Base-by-base conservation (phyloP, 1,140 invertebrate species). In the Solenopsis invicta region DNA sequence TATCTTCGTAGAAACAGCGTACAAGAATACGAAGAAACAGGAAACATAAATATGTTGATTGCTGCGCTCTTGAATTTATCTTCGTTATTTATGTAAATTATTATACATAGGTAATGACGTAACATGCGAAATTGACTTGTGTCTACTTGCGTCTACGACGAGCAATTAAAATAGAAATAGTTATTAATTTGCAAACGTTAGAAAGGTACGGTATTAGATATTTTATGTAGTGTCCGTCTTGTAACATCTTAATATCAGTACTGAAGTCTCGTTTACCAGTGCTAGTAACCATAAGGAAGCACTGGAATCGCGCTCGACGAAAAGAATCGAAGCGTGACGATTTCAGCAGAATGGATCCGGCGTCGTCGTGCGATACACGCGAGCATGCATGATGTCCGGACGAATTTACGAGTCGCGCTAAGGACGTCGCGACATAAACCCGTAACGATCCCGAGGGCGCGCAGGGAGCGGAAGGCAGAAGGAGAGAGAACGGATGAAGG, bases 391-490 rank as follows among this genome's bases (percentile, higher is more conserved):
- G 64, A 89, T 85, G 76, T 86, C 52, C 41, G 59, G 72, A 62
- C 29, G 64, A 90, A 90, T 90, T 90, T 90, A 90, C 77, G 89
- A 90, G 88, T 82, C 21, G 69, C 76, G 71, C 71, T 88, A 86
- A 90, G 85, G 71, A 86, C 81, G 54, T 72, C 48, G 88, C 86
- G 84, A 66, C 72, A 64, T 82, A 90, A 91, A 86, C 67, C 72
- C 61, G 72, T 86, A 90, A 91, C 77, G 87, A 90, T 90, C 82
- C 76, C 21, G 21, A 41, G 41, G n/a, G 12, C n/a, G 29, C 5
- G 52, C 10, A 61, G 41, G 48, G 54, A 18, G 21, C 24, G 5
- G 34, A 12, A 13, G 45, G 81, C 75, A 52, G 45, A 80, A 56
- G 45, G 16, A 82, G 16, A 82, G 64, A n/a, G 13, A 85, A 75